Evolutionary conservation across 64 coral and sea anemone genomes (phyloP).

Genomic region (Montipora cactus): DNA sequence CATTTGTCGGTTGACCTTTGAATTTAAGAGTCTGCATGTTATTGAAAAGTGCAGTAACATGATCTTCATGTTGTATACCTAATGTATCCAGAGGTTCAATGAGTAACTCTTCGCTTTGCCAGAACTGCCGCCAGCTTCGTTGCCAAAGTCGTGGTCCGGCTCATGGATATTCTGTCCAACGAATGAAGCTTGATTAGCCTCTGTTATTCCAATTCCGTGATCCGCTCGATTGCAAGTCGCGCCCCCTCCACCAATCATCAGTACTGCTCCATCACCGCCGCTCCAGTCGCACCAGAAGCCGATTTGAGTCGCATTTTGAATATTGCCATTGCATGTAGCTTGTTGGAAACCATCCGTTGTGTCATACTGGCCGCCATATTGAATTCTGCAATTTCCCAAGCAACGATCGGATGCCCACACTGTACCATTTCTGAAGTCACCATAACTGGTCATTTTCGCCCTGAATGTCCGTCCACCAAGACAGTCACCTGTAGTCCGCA

Average conservation of each 20-base stretch:
- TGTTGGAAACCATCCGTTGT: not conserved
- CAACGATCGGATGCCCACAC: not conserved
- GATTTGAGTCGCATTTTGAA: not conserved
- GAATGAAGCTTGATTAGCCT: no score
- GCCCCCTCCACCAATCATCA: not conserved
- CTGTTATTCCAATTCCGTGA: no score
- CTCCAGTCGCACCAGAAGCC: constrained; percentile 22
- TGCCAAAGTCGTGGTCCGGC: no score
- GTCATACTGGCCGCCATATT: constrained; percentile 1
- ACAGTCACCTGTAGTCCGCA: constrained; percentile 6
- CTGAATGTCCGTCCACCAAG: constrained; percentile 24
- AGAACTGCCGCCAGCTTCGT: no score
- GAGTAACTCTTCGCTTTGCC: no score
- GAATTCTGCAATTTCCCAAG: constrained; percentile 3
- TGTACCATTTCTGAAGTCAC: not conserved
- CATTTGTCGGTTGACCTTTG: no score
- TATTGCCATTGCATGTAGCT: not conserved
- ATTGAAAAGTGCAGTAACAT: no score
- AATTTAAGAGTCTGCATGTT: no score
- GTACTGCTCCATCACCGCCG: not conserved
- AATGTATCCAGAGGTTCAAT: no score
- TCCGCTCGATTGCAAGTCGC: no score
- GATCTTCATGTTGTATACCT: no score
- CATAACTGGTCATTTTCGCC: constrained; percentile 25
- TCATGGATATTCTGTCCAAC: no score